A percentile compares a stretch with the other conserved stretches of the same genome.
These are phyloP conservation scores for Plecotus auritus DNA, from an alignment of 2,113 vertebrate species.

Conservation along the genomic window DNA sequence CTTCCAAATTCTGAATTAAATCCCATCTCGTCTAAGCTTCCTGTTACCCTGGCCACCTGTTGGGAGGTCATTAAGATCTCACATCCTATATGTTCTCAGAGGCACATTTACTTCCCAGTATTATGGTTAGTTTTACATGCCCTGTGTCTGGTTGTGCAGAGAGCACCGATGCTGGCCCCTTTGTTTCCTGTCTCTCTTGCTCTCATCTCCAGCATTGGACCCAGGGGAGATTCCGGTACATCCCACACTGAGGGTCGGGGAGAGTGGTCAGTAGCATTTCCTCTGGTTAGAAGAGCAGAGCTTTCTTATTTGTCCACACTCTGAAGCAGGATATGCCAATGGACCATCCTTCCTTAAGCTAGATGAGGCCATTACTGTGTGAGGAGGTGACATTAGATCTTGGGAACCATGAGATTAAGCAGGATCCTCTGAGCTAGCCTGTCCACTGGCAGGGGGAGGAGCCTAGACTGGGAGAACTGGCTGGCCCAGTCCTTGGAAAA, in stretches of 20 bases:
- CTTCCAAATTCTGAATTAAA: background rate
- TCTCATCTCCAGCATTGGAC: background rate
- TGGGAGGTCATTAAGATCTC: background rate
- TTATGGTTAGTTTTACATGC: background rate
- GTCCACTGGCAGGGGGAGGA: background rate
- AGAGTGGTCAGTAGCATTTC: background rate
- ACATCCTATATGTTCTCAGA: background rate
- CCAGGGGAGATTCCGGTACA: background rate
- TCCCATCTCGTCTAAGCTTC: background rate
- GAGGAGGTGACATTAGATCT: background rate
- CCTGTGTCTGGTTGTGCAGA: background rate
- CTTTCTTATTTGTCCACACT: background rate
- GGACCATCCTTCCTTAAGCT: background rate
- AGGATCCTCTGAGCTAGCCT: background rate
- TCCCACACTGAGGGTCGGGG: background rate
- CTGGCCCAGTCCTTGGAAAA: background rate
- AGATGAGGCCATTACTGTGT: background rate
- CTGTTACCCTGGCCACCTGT: background rate
- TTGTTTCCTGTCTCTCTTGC: background rate
- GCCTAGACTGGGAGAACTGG: background rate
- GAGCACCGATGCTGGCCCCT: background rate
- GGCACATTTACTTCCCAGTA: background rate
- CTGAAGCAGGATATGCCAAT: background rate
- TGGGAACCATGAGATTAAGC: background rate
- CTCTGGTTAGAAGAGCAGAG: background rate